Evolutionary conservation across 2,888 invertebrate species (phyloP), one percentile per base, ranked within the genome.

Genomic region (Synanthedon myopaeformis): DNA sequence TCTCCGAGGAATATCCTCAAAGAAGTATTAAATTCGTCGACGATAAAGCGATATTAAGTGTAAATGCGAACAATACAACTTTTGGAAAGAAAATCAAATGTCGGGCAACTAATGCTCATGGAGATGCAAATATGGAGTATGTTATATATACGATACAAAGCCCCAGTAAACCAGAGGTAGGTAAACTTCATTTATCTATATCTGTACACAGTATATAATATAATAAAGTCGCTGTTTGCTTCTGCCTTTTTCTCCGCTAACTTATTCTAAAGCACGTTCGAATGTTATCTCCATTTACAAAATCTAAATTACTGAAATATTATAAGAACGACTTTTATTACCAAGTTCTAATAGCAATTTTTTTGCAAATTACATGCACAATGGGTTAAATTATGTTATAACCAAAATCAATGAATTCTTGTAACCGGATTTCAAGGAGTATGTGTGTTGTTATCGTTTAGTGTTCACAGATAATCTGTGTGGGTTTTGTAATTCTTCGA

Each of bases 111-210:
- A 85, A 85, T 52, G 58, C 61, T 2, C 61, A 69, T 49, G 85
- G 84, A 0, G 63, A 60, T 0, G 55, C 67, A 3, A 69, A 70
- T 0, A 72, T 73, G 58, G 60, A 60, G 19, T 80, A 75, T 55
- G 57, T 56, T 12, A 45, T 85, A 51, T 28, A 70, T 23, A 70
- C 70, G 58, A 59, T 72, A 51, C 70, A 67, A 19, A 69, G 62
- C 52, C 84, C 83, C 4, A 60, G 54, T 10, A 65, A 59, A 61
- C 77, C 79, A 35, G 62, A 70, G 72, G 84, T 83, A 67, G 35
- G 35, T 35, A 35, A 35, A 8, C 35, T 35, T 10, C 6, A 10
- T 35, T 10, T 35, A 35, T 35, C 2, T 10, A 35, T 35, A 10
- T 35, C 0, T 35, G 3, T 35, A 10, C 10, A 10, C 3, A 35